Conservation (phyloP, 2,113 vertebrate species). For the Eulacestoma nigropectus region DNA sequence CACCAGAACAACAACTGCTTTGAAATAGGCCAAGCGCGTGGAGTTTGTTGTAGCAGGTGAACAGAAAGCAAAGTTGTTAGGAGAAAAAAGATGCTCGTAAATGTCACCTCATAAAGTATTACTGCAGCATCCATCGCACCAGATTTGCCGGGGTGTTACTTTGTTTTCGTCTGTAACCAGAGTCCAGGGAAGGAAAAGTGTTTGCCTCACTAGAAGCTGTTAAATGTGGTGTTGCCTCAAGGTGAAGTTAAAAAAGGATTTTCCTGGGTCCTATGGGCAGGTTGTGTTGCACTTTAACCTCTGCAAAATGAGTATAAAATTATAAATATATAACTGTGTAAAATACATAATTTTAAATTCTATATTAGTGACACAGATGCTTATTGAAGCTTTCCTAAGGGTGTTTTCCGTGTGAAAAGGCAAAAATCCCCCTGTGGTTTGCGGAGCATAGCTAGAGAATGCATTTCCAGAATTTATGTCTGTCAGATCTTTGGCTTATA, state of each 20-base stretch:
- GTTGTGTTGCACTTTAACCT: neutral
- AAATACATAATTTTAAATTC: neutral
- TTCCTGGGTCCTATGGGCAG: neutral
- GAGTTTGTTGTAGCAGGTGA: neutral
- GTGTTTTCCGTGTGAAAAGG: neutral
- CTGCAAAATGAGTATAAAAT: neutral
- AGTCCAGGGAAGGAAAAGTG: neutral
- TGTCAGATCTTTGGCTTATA: neutral
- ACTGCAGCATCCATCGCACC: accelerated
- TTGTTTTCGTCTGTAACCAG: neutral
- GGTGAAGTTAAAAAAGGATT: neutral
- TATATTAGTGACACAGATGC: neutral
- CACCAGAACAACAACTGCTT: neutral
- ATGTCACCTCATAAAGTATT: accelerated
- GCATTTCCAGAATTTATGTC: neutral
- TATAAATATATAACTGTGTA: neutral
- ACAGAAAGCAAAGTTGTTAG: neutral
- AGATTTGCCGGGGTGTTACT: neutral
- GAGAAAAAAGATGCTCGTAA: neutral
- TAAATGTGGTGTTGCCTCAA: neutral
- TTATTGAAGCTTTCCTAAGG: neutral
- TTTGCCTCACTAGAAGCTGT: neutral
- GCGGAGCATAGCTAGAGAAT: neutral
- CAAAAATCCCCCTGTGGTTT: neutral
- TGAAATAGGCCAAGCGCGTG: accelerated